phyloP scores from a whole-genome alignment of 37 sponge, comb jelly and placozoan genomes.

The Agelas oroides region DNA sequence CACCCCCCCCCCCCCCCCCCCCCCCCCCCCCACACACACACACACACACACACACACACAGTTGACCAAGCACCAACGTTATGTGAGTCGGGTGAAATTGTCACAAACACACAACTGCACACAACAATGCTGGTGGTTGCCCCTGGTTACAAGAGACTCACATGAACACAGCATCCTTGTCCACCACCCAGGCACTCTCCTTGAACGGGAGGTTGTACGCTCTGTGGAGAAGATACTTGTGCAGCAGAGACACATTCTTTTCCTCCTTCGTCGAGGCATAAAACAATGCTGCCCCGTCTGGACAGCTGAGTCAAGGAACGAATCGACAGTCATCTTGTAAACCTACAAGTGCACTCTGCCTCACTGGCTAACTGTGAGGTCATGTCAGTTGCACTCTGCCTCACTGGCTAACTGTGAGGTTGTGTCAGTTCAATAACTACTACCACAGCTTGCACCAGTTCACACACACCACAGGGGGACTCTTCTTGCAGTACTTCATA shows the following conservation, averaged over 20 bases:
- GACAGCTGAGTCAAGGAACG: not conserved
- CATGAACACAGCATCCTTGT: conserved; percentile 95
- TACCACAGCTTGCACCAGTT: too few relatives aligned
- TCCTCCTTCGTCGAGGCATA: conserved; percentile 88
- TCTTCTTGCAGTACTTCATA: too few relatives aligned
- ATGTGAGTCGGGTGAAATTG: not conserved
- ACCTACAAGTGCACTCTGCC: too few relatives aligned
- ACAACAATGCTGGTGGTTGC: not conserved
- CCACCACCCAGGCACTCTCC: conserved; percentile 85
- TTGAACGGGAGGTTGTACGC: conserved; percentile 86
- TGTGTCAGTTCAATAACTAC: too few relatives aligned
- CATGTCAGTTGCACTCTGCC: not conserved
- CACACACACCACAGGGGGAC: too few relatives aligned
- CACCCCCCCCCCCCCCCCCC: too few relatives aligned
- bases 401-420: not conserved
- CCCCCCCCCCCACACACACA: too few relatives aligned
- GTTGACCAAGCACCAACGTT: too few relatives aligned
- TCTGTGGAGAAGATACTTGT: conserved; percentile 92
- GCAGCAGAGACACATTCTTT: conserved; percentile 81
- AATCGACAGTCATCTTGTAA: too few relatives aligned
- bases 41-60: too few relatives aligned
- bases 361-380: too few relatives aligned
- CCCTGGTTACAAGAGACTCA: conserved; percentile 48
- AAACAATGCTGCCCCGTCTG: conserved; percentile 96
- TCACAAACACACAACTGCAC: not conserved